Base-by-base conservation (phyloP, 2,888 invertebrate genomes). In the Diaperis boleti region DNA sequence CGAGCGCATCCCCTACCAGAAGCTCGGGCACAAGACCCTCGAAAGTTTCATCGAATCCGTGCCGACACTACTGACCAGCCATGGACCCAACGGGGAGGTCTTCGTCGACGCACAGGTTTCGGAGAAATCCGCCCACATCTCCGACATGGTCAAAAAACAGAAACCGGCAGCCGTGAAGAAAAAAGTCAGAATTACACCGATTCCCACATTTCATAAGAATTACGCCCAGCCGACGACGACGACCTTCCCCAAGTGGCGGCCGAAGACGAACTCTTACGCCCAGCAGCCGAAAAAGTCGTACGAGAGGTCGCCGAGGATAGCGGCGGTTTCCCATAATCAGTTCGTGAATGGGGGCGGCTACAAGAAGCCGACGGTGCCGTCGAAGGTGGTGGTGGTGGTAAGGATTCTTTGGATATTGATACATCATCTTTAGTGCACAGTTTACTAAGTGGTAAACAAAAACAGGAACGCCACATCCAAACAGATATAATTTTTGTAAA, bases 61-160 rank as follows among this genome's bases (percentile, higher is more conserved):
- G 11, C 86, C 88, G 7, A 84, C 86, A 18, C 83, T 89, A 72
- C 85, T 84, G 70, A 79, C 85, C 5, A 81, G 81, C n/a, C 82
- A 82, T 68, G 75, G 74, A 13, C 83, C 75, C 6, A 77, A 84
- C 74, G 86, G 85, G 1, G 86, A 87, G 64, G 82, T 84, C 74
- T 82, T 82, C 68, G 85, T 88, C 11, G 85, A 86, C 72, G 87
- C 86, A 0, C 82, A 84, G 71, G 83, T 85, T 1, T 84, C 82
- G n/a, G 83, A 85, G 65, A 85, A 87, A 71, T 85, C 88, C 0
- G 83, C 83, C 57, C 89, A 89, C 72, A 85, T 89, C 67, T 82
- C 85, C 0, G 78, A 84, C 71, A 71, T 81, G 72, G 75, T 80
- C 1, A 62, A 74, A 1, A 75, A 71, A 29, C 84, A 84, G 61